Evolutionary conservation across 2,888 invertebrate genomes (phyloP).

Genomic region (Clepsis dumicolana): DNA sequence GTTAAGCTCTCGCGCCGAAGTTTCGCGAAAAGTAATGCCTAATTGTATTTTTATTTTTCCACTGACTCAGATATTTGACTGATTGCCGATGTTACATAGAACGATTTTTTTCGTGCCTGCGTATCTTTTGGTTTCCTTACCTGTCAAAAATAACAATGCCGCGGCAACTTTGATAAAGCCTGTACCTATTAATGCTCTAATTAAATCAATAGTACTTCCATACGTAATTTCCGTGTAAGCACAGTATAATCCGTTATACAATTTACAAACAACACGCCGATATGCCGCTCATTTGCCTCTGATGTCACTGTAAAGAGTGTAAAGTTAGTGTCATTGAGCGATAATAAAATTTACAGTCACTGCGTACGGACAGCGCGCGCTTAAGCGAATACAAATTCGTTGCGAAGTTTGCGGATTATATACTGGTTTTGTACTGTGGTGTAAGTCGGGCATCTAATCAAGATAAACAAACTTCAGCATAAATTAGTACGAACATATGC

Average conservation of each 20-base stretch:
- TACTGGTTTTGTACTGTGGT: not conserved
- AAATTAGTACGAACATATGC: constrained; percentile 3
- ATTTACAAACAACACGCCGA: not conserved
- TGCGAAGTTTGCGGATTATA: not conserved
- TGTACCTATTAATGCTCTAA: constrained; percentile 1
- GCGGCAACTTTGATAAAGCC: not conserved
- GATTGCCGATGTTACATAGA: no score
- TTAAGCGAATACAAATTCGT: no score
- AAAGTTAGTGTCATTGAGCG: no score
- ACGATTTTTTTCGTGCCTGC: not conserved
- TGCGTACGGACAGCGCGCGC: no score
- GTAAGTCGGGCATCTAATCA: not conserved
- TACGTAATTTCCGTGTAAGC: constrained; percentile 3
- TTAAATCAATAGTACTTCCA: constrained; percentile 6
- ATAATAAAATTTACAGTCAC: no score
- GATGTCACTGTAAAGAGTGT: no score
- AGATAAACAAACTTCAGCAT: constrained; percentile 1
- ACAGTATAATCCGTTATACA: not conserved
- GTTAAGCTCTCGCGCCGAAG: no score
- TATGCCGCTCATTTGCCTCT: not conserved
- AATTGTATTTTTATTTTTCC: no score
- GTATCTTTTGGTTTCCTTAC: not conserved
- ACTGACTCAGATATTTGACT: no score
- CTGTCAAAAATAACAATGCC: not conserved
- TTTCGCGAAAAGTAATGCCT: no score